Percentiles rank a stretch among this genome's conserved stretches.
Conservation (phyloP, 1,140 invertebrate species). For the Varroa destructor region DNA sequence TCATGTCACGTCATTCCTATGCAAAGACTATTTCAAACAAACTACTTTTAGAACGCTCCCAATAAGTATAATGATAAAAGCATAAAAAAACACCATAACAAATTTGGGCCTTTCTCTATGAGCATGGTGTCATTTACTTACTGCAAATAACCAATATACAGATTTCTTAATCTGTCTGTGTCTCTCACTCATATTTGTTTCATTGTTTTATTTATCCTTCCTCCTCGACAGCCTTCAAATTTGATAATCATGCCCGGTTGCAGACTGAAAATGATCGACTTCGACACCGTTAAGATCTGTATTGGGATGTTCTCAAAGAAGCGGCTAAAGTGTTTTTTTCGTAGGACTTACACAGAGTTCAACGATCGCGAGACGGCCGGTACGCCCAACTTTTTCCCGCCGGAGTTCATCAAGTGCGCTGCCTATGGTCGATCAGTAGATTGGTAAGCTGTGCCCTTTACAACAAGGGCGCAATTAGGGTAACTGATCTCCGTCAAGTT, state of each 20-base stretch:
- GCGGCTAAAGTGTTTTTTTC: constrained; percentile 15
- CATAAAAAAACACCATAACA: too few relatives aligned
- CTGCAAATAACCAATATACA: too few relatives aligned
- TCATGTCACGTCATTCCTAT: too few relatives aligned
- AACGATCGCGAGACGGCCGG: constrained; percentile 22
- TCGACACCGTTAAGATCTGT: constrained; percentile 26
- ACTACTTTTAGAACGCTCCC: too few relatives aligned
- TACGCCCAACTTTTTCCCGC: constrained; percentile 15
- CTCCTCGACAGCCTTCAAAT: constrained; percentile 9
- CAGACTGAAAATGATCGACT: constrained; percentile 11
- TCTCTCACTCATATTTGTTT: too few relatives aligned
- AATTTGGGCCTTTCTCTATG: too few relatives aligned
- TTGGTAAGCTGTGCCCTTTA: constrained; percentile 11
- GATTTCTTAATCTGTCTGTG: too few relatives aligned
- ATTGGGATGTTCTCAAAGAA: constrained; percentile 23
- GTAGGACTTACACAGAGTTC: constrained; percentile 23
- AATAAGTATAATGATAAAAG: too few relatives aligned
- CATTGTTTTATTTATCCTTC: too few relatives aligned
- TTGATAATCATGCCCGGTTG: constrained; percentile 12
- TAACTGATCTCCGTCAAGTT: not conserved
- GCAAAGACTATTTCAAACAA: too few relatives aligned
- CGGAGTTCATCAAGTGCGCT: constrained; percentile 13
- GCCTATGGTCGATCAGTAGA: constrained; percentile 21
- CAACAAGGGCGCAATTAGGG: not conserved
- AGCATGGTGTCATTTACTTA: too few relatives aligned